Base-by-base conservation (phyloP, 2,113 vertebrate genomes). In the Solea solea region DNA sequence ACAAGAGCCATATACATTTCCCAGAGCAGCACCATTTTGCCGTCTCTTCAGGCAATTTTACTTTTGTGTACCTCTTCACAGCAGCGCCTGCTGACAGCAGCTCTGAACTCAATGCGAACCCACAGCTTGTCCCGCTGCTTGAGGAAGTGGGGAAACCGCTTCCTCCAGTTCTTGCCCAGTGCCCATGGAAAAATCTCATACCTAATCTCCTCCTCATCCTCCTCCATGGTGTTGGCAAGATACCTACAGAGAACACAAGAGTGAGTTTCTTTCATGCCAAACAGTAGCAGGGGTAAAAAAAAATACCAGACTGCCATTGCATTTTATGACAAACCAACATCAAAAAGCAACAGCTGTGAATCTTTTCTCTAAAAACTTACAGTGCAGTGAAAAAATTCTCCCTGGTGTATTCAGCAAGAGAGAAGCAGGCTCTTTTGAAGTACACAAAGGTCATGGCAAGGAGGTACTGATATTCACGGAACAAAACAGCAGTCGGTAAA, bases 121-220 rank as follows among this genome's bases (percentile, higher is more conserved):
- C 97, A 99, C 28, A 99, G 93, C 1, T 94, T 84, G 89, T 99
- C 98, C 87, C 94, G 94, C 89, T 95, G 90, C 77, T 93, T 94
- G 65, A 99, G 90, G 88, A 99, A 99, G 78, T 88, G 78, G 40
- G 95, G 94, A 78, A 97, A 97, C 57, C 92, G 81, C 70, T 94
- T 96, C 89, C 93, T 96, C 98, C 97, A 99, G 55, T 89, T 92
- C 91, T 94, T 95, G 68, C 97, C 97, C 87, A 99, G 89, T 62
- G 96, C 96, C 98, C 98, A 99, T 6, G 97, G 96, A 73, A 99
- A 99, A 85, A 99, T 98, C 83, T 98, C 96, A 86, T 97, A 97
- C 83, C 96, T 99, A 45, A 79, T 90, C 90, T 97, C 95, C 90
- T 98, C 96, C 64, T 97, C 94, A 7, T 99, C 97, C 92, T 99